Conservation (phyloP, 2,113 vertebrate genomes). For the Antennarius striatus region DNA sequence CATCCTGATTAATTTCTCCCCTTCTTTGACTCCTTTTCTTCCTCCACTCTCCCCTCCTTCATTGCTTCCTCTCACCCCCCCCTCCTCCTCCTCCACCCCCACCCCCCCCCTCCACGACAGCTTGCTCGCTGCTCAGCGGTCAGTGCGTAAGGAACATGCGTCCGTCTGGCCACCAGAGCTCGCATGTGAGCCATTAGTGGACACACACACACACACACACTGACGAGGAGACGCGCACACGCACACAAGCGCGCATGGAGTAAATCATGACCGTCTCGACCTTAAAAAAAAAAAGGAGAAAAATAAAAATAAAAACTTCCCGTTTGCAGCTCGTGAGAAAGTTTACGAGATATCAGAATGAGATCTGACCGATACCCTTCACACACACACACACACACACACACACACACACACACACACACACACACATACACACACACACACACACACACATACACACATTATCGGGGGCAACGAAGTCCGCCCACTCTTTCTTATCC, state of each 20-base stretch:
- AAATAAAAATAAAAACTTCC: constrained; percentile 62
- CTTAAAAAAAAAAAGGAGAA: constrained; percentile 5
- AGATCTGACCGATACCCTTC: constrained; percentile 49
- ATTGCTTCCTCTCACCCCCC: neutral
- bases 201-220: constrained; percentile 4
- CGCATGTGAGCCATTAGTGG: constrained; percentile 55
- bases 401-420: constrained; percentile 27
- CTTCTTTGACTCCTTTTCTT: neutral
- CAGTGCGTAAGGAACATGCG: constrained; percentile 24
- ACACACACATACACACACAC: constrained; percentile 17
- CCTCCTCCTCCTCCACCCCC: no score
- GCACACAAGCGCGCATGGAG: neutral
- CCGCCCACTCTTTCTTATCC: constrained; percentile 11
- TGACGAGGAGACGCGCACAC: neutral
- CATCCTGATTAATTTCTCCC: neutral
- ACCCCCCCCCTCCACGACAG: no score
- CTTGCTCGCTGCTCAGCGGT: neutral
- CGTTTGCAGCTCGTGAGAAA: constrained; percentile 69
- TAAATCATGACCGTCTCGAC: no score
- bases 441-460: constrained; percentile 28
- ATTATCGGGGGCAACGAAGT: constrained; percentile 5
- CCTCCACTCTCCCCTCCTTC: neutral
- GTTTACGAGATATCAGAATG: constrained; percentile 56
- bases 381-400: constrained; percentile 23
- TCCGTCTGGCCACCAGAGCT: constrained; percentile 59